Conservation (phyloP, 2,113 vertebrate genomes). For the Macrotus californicus region DNA sequence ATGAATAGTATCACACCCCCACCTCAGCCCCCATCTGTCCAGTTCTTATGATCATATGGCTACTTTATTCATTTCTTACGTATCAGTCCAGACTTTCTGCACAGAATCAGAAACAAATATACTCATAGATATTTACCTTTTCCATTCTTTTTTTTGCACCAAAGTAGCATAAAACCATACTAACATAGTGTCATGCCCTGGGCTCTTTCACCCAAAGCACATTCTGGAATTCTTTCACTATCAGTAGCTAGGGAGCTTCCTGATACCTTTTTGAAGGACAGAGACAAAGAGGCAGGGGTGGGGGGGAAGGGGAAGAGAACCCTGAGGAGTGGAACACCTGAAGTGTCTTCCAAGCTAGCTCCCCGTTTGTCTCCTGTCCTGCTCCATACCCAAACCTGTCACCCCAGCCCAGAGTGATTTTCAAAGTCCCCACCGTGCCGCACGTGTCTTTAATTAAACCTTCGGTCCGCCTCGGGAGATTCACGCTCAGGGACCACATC, state of each 20-base stretch:
- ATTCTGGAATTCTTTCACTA: not conserved
- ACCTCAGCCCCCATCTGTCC: not conserved
- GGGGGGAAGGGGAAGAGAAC: not conserved
- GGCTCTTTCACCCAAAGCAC: not conserved
- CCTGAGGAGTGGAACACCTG: not conserved
- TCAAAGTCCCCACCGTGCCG: not conserved
- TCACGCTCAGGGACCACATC: not conserved
- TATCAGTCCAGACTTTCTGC: not conserved
- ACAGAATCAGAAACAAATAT: not conserved
- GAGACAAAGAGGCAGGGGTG: not conserved
- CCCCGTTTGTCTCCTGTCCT: not conserved
- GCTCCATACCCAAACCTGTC: not conserved
- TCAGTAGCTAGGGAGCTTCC: not conserved
- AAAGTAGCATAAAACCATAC: not conserved
- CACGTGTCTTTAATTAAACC: not conserved
- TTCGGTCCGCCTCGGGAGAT: not conserved
- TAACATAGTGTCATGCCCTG: not conserved
- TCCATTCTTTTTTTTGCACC: not conserved
- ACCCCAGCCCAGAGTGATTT: not conserved
- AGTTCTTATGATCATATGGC: not conserved
- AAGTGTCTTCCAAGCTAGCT: not conserved
- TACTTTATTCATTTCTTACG: not conserved
- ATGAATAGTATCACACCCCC: not conserved
- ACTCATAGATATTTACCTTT: not conserved
- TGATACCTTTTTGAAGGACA: not conserved